Evolutionary conservation across 2,113 vertebrate species (phyloP), one percentile per base, ranked within the genome.

Genomic region (Nannobrachium achirus): DNA sequence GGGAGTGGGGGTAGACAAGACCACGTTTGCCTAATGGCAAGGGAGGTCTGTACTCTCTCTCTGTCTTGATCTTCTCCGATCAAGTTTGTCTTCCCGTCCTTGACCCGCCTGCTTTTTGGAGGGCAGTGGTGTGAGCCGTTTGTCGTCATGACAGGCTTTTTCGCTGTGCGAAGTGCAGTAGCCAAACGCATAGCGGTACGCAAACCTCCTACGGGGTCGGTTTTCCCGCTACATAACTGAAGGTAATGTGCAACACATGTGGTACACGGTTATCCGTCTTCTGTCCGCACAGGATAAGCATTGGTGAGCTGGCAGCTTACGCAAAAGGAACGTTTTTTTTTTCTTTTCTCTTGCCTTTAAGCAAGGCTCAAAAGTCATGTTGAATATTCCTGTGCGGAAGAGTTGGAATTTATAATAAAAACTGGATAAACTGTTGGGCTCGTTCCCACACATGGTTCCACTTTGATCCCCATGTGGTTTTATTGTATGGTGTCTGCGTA

Each of bases 381-480:
- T 72, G 70, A 68, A 69, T 76, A 71, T 84, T 86, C 63, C 75
- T 65, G 59, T 14, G 51, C 42, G 50, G 41, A 77, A 56, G 69
- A 82, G 66, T 68, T 74, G 64, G 81, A 89, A 76, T 84, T 78
- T 83, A 70, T 72, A 75, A 75, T 80, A 69, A 76, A 76, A 69
- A 66, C 48, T 19, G 19, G 79, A 79, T 77, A 74, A 57, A 64
- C 69, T 69, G 60, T 57, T 70, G 63, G 56, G 39, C 63, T 67
- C 58, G 57, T 73, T 78, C 56, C 67, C 62, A 83, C 85, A 83
- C 84, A 67, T 87, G 80, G 68, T 81, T 89, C 71, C 15, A 64
- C 76, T 86, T 78, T 63, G 39, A 73, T 80, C 65, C 64, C 63
- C 80, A 76, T 78, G 78, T 85, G 80, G 69, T 85, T 89, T 86